Evolutionary conservation across 2,888 invertebrate species (phyloP).

Genomic region (Amblyjoppa fuscipennis): DNA sequence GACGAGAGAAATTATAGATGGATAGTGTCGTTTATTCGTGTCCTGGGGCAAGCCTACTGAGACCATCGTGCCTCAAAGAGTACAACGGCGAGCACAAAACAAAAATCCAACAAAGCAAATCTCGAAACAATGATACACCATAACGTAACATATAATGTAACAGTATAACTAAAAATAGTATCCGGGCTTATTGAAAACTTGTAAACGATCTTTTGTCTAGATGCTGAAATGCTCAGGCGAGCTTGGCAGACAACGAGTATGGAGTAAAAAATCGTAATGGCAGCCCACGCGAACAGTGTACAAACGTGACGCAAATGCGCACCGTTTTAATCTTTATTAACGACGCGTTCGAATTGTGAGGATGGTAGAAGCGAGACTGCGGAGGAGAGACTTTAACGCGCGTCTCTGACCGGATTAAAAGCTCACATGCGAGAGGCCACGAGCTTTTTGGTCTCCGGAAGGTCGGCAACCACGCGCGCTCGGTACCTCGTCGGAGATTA

Average conservation of each 20-base stretch:
- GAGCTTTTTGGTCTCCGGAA: conserved; percentile 51
- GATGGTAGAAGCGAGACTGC: neutral
- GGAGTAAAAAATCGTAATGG: neutral
- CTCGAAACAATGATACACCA: too few species aligned
- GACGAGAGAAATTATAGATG: too few species aligned
- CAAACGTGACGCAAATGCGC: conserved; percentile 27
- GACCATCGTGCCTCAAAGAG: too few species aligned
- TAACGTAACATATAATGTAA: too few species aligned
- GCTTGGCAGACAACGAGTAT: neutral
- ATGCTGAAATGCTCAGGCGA: neutral
- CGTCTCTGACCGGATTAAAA: conserved; percentile 60
- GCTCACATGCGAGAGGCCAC: conserved; percentile 43
- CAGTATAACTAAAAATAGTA: too few species aligned
- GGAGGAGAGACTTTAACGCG: neutral
- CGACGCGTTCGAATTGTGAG: conserved; percentile 40
- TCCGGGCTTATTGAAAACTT: neutral
- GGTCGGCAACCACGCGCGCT: conserved; percentile 49
- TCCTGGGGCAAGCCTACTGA: too few species aligned
- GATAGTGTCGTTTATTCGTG: too few species aligned
- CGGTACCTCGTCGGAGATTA: conserved; percentile 52
- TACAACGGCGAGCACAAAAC: too few species aligned
- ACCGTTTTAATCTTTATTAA: conserved; percentile 50
- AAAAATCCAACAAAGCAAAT: too few species aligned
- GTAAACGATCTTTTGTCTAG: neutral
- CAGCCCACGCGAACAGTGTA: neutral